phyloP scores from a whole-genome alignment of 2,888 invertebrate genomes.

The Neoitamus cyanurus region DNA sequence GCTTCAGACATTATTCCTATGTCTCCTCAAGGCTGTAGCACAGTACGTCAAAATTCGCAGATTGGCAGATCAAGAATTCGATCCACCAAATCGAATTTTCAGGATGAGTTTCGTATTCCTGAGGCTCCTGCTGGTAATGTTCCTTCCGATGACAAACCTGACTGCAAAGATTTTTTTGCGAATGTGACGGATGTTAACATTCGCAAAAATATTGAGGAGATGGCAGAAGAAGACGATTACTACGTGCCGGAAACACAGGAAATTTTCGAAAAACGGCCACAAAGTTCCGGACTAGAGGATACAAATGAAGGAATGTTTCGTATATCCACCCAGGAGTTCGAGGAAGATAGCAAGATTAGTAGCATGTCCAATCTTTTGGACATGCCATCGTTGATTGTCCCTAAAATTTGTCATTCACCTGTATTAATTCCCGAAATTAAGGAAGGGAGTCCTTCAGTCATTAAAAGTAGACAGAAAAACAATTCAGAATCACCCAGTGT shows the following conservation, averaged over 20 bases:
- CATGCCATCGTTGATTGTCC: background rate
- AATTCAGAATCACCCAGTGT: background rate
- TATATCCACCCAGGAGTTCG: slow-evolving; percentile 58
- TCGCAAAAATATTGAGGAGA: slow-evolving; percentile 32
- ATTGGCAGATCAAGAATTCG: background rate
- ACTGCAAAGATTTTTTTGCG: background rate
- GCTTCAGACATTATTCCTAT: slow-evolving; percentile 41
- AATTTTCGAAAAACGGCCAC: slow-evolving; percentile 6
- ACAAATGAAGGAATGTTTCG: slow-evolving; percentile 48
- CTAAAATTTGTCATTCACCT: background rate
- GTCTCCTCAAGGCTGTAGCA: background rate
- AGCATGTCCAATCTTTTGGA: slow-evolving; percentile 50
- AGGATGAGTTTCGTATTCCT: background rate
- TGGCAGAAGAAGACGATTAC: slow-evolving; percentile 55
- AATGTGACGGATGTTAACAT: slow-evolving; percentile 34
- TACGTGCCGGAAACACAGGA: slow-evolving; percentile 60
- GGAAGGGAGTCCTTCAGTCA: background rate
- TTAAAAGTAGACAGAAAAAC: background rate
- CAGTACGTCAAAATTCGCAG: background rate
- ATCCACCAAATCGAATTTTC: background rate
- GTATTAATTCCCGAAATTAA: background rate
- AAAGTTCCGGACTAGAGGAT: background rate
- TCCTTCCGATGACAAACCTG: background rate
- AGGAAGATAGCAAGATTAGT: slow-evolving; percentile 53
- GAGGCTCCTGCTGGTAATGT: background rate